Percentiles rank a stretch among this genome's conserved stretches.
phyloP scores from a whole-genome alignment of 2,113 vertebrate genomes.

The Actenoides hombroni region DNA sequence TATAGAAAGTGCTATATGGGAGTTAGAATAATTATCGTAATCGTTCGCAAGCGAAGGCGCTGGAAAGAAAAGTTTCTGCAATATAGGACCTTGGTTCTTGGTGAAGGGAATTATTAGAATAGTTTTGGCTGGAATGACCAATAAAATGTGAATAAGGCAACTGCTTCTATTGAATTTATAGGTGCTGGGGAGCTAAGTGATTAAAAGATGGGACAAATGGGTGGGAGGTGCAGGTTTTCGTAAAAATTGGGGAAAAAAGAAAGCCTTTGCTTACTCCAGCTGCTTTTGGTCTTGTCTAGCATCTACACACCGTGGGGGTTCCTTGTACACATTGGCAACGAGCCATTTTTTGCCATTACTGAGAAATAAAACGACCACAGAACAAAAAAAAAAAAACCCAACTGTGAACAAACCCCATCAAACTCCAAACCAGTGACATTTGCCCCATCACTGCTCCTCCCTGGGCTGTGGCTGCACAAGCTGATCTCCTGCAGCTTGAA shows the following conservation, averaged over 20 bases:
- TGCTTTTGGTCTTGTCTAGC: neutral
- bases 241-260: neutral
- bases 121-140: neutral
- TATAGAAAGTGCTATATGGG: neutral
- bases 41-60: neutral
- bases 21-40: conserved; percentile 37
- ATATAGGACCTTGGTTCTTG: neutral
- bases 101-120: neutral
- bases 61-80: neutral
- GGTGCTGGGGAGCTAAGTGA: neutral
- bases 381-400: neutral
- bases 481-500: neutral
- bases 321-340: neutral
- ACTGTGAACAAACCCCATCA: neutral
- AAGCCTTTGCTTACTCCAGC: neutral
- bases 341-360: neutral
- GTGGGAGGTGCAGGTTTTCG: neutral
- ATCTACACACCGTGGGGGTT: accelerated
- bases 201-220: neutral
- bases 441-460: neutral
- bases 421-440: neutral
- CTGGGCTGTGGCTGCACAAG: neutral
- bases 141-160: neutral
- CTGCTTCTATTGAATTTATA: neutral
- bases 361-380: neutral